Evolutionary conservation across 2,888 invertebrate species (phyloP).

Genomic region (Diachrysia chrysitis): DNA sequence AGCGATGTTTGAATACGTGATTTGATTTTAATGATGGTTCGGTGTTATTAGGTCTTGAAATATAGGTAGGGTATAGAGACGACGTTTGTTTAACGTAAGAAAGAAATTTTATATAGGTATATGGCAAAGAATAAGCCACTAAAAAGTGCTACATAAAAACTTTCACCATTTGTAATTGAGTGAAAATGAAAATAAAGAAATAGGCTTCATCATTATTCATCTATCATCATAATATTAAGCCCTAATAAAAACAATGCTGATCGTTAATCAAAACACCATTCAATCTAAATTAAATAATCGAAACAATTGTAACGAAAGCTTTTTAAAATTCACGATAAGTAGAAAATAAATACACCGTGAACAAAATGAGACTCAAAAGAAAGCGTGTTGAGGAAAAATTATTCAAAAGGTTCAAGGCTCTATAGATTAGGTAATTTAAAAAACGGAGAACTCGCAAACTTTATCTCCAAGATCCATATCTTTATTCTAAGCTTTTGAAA

Average conservation of each 20-base stretch:
- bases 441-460: constrained; percentile 48
- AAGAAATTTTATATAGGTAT: too few relatives aligned
- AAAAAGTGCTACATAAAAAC: too few relatives aligned
- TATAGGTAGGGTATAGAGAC: too few relatives aligned
- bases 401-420: constrained; percentile 54
- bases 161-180: too few relatives aligned
- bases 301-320: constrained; percentile 14
- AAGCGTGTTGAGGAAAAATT: constrained; percentile 42
- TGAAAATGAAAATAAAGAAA: too few relatives aligned
- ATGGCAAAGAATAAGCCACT: too few relatives aligned
- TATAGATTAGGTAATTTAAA: constrained; percentile 48
- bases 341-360: constrained; percentile 46
- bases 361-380: constrained; percentile 38
- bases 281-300: constrained; percentile 6
- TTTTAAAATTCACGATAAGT: constrained; percentile 25
- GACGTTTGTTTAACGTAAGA: too few relatives aligned
- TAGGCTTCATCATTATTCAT: too few relatives aligned
- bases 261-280: background rate
- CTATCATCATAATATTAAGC: background rate
- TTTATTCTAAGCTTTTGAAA: constrained; percentile 42
- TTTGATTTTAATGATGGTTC: background rate
- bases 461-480: constrained; percentile 57
- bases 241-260: background rate
- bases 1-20: background rate
- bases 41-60: background rate